Evolutionary conservation across 2,888 invertebrate genomes (phyloP), one percentile per base, ranked within the genome.

Genomic region (Meliscaeva auricollis): DNA sequence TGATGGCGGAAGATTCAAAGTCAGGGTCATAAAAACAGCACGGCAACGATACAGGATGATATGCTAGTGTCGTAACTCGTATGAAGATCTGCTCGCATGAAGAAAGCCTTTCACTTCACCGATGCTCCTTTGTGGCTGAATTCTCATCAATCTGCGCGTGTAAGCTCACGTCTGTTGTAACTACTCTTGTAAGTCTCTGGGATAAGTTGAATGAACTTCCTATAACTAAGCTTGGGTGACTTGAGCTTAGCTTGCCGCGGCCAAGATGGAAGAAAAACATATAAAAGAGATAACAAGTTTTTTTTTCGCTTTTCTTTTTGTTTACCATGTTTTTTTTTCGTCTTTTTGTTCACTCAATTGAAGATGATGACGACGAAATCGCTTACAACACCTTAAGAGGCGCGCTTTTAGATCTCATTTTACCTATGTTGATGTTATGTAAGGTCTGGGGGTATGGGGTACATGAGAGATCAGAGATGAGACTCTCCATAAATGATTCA

Each of bases 11-110:
- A 60, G 62, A 79, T 56, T 75, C 83, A 84, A 84, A 84, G 83
- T 84, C 83, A 84, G 74, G 83, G 83, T 84, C 83, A 79, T 79
- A 64, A 74, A 83, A 79, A 64, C 70, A 75, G 35, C 50, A 64
- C 52, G 4, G 30, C n/a, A 30, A 56, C 15, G 20, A 58, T 35
- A 20, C 58, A 35, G 58, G 11, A 58, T 58, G 58, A 35, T 9
- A 41, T 35, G 11, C 35, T 3, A n/a, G 5, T 79, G 78, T 69
- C 44, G 74, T 75, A 84, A 84, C 74, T 73, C 5, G 8, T 30
- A 54, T n/a, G n/a, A n/a, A n/a, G n/a, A 56, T 4, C 9, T 3
- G 9, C 35, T 54, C 54, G 54, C 64, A 30, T 66, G 66, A 38
- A 66, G 83, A 84, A 84, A 84, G 74, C 74, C 79, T 84, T 84